Evolutionary conservation across 2,888 invertebrate genomes (phyloP).

Genomic region (Heteropelma amictum): DNA sequence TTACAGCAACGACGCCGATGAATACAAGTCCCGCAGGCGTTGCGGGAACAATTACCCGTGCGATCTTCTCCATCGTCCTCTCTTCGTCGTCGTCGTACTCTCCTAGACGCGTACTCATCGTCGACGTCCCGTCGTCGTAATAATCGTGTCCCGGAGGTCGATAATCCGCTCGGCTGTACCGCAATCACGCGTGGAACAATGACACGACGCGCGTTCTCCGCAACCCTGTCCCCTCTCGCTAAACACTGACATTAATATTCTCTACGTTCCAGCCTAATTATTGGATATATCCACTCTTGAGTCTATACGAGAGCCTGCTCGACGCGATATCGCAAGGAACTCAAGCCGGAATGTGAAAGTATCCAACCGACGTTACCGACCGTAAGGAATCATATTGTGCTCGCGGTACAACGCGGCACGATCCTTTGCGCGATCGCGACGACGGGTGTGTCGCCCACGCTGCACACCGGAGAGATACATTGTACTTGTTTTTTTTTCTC

Average conservation of each 20-base stretch:
- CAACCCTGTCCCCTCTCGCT: slow-evolving; percentile 50
- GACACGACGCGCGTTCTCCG: slow-evolving; percentile 58
- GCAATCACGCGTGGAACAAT: slow-evolving; percentile 71
- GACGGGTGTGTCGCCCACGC: slow-evolving; percentile 48
- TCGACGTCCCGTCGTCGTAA: slow-evolving; percentile 61
- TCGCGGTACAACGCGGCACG: slow-evolving; percentile 2
- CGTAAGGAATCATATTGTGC: slow-evolving; percentile 29
- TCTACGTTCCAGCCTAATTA: slow-evolving; percentile 70
- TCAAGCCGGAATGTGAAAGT: slow-evolving; percentile 68
- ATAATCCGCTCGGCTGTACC: slow-evolving; percentile 64
- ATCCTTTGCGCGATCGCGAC: slow-evolving; percentile 22
- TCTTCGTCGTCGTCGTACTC: slow-evolving; percentile 27
- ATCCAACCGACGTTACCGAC: slow-evolving; percentile 56
- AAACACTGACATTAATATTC: slow-evolving; percentile 73
- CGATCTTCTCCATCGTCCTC: slow-evolving; percentile 22
- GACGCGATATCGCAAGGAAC: slow-evolving; percentile 41
- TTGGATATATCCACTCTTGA: slow-evolving; percentile 56
- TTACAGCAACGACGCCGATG: background rate
- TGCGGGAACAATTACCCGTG: slow-evolving; percentile 46
- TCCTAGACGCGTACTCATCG: slow-evolving; percentile 6
- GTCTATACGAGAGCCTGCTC: slow-evolving; percentile 46
- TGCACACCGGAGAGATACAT: background rate
- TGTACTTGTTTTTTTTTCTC: slow-evolving; percentile 13
- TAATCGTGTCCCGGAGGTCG: slow-evolving; percentile 65
- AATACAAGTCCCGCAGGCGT: slow-evolving; percentile 34